phyloP scores from a whole-genome alignment of 2,113 vertebrate genomes.

The Cichladusa arquata region DNA sequence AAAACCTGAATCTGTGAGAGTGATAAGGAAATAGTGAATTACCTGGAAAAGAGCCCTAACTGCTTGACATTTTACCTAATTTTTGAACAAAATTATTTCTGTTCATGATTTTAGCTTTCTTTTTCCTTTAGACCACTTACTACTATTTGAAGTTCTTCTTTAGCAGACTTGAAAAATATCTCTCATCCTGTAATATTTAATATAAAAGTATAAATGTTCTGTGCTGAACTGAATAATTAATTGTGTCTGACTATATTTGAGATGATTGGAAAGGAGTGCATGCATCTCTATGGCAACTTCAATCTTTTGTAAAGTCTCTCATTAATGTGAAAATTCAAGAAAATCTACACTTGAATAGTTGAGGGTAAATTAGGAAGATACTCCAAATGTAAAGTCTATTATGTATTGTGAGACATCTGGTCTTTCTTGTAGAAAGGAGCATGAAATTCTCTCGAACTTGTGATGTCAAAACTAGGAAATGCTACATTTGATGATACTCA shows the following conservation, averaged over 20 bases:
- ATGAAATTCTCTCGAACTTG: not conserved
- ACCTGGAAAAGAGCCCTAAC: not conserved
- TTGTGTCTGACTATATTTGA: conserved; percentile 31
- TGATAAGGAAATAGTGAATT: not conserved
- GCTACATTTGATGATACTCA: not conserved
- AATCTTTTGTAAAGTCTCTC: conserved; percentile 10
- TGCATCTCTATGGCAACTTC: conserved; percentile 55
- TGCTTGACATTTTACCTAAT: conserved; percentile 8
- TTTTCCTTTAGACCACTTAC: not conserved
- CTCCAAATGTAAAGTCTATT: not conserved
- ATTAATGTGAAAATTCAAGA: conserved; percentile 30
- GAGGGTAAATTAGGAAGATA: not conserved
- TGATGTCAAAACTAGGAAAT: not conserved
- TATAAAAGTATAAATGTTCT: conserved; percentile 37
- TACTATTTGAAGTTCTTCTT: conserved; percentile 8
- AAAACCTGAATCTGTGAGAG: not conserved
- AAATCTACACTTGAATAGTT: not conserved
- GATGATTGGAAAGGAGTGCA: conserved; percentile 14
- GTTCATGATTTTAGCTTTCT: not conserved
- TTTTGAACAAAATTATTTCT: conserved; percentile 5
- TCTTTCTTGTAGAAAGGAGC: not conserved
- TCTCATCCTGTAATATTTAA: conserved; percentile 24
- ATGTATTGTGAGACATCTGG: not conserved
- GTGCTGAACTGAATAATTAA: conserved; percentile 60
- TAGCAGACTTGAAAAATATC: conserved; percentile 14